Evolutionary conservation across 2,113 vertebrate genomes (phyloP).

Genomic region (Haplochromis burtoni): DNA sequence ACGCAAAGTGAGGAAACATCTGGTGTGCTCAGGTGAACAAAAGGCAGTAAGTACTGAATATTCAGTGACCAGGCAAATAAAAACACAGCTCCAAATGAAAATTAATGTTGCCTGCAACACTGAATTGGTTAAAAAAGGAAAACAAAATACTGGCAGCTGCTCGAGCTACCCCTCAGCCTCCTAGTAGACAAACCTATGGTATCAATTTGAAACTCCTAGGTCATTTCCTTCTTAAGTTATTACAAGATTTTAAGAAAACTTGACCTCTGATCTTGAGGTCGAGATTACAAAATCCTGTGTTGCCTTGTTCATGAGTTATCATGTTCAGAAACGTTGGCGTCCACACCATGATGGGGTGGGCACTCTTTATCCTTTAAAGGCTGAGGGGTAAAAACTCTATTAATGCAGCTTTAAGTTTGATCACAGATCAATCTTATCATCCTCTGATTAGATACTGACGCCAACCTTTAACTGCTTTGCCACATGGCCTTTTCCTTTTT

Average conservation of each 20-base stretch:
- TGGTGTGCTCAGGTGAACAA: background rate
- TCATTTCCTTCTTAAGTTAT: background rate
- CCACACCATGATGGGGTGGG: background rate
- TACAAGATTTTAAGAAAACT: background rate
- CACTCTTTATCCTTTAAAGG: background rate
- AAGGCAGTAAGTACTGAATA: background rate
- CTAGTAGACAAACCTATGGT: background rate
- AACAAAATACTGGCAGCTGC: background rate
- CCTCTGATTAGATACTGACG: constrained; percentile 24
- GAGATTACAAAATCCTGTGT: background rate
- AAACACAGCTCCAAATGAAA: background rate
- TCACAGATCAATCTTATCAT: background rate
- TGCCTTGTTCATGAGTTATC: background rate
- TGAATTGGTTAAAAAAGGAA: background rate
- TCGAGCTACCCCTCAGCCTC: background rate
- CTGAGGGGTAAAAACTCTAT: background rate
- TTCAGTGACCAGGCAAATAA: background rate
- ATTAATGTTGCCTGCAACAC: background rate
- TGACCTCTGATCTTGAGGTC: background rate
- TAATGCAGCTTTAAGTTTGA: background rate
- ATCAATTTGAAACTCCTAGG: background rate
- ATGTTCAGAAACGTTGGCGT: background rate
- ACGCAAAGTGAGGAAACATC: background rate
- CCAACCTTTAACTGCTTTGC: constrained; percentile 53
- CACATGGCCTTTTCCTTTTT: constrained; percentile 64